phyloP scores from a whole-genome alignment of 1,140 invertebrate species.

The Helicoverpa armigera region DNA sequence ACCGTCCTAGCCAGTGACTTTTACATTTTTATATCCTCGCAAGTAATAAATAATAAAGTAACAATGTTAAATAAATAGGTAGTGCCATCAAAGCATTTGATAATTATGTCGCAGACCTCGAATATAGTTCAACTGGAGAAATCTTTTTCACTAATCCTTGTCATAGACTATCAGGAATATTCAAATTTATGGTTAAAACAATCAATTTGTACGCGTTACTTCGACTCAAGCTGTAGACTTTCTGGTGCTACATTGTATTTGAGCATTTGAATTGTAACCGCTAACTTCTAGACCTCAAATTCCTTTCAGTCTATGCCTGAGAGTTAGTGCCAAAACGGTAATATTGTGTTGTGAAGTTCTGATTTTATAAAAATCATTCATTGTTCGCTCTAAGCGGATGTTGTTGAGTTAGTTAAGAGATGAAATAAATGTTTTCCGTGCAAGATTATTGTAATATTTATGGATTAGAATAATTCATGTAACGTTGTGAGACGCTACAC shows the following conservation, averaged over 20 bases:
- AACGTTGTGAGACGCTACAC: constrained; percentile 63
- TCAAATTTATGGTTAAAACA: neutral
- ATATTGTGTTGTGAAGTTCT: constrained; percentile 69
- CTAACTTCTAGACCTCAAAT: constrained; percentile 11
- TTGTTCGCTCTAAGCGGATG: constrained; percentile 73
- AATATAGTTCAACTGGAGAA: constrained; percentile 56
- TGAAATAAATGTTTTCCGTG: constrained; percentile 53
- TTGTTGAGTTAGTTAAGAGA: constrained; percentile 67
- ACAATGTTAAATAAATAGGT: constrained; percentile 38
- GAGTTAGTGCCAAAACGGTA: constrained; percentile 74
- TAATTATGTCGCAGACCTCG: constrained; percentile 62
- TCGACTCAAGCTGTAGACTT: constrained; percentile 20
- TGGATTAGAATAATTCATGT: constrained; percentile 66
- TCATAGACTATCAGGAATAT: constrained; percentile 61
- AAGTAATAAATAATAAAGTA: constrained; percentile 15
- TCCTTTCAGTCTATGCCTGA: constrained; percentile 64
- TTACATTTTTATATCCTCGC: constrained; percentile 52
- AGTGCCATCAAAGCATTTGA: constrained; percentile 60
- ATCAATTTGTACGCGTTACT: neutral
- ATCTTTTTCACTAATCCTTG: constrained; percentile 55
- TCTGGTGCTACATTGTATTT: neutral
- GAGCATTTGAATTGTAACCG: neutral
- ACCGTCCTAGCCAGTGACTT: constrained; percentile 79
- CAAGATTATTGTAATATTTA: constrained; percentile 72
- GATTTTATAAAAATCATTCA: constrained; percentile 61